Base-by-base conservation (phyloP, 2,113 vertebrate species). In the Meleagris gallopavo region DNA sequence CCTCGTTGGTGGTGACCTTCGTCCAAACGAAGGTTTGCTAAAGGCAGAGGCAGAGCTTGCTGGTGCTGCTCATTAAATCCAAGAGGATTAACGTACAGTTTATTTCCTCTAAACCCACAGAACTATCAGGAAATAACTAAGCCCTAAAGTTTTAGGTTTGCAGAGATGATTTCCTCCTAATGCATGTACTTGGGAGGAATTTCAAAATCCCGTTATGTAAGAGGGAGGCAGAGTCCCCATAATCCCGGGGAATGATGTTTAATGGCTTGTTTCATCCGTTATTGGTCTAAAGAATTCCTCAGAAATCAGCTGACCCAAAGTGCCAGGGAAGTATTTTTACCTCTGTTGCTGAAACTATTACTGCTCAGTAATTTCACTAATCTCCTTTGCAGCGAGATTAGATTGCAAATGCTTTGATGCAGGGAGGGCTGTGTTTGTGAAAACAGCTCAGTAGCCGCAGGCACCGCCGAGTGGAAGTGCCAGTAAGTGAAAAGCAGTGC, bases 61-160 rank as follows among this genome's bases (percentile, higher is more conserved):
- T 92, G 61, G 57, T 75, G 40, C 77, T 75, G 18, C 75, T 94
- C 91, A 77, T 88, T 91, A 95, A 82, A 84, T 76, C 73, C 83
- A 83, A 93, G 93, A 89, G 88, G 97, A 97, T 97, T 97, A 97
- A 46, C 74, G 19, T 95, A 50, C 91, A 94, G 80, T 96, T 95
- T 91, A 94, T 96, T 95, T 96, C 77, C 95, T 94, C 78, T 97
- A 92, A 97, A 95, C 6, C 92, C 93, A 86, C 70, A 40, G 43
- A 89, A 91, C 82, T 95, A 80, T 89, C 93, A 83, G 95, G 90
- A 97, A 97, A 96, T 93, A 95, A 89, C 92, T 94, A 95, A 96
- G 94, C 89, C 74, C 66, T 95, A 13, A 97, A 96, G 90, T 96
- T 97, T 89, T 85, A 94, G 70, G 80, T 93, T 76, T 93, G 89